Base-by-base conservation (phyloP, 1,140 invertebrate genomes). In the Leguminivora glycinivorella region DNA sequence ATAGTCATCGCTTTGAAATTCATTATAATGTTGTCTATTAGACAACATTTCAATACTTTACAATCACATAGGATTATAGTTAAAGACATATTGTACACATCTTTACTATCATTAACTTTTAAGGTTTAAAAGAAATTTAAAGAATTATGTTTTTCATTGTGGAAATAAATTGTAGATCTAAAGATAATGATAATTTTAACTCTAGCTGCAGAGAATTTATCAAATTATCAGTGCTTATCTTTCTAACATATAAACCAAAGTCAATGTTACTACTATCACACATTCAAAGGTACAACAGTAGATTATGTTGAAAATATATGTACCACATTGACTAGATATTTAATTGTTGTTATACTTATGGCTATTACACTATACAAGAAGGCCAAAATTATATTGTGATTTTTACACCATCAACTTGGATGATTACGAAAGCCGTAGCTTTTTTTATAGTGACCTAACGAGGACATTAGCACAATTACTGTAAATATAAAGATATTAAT, bases 401-500 rank as follows among this genome's bases (percentile, higher is more conserved):
- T n/a, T 52, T 52, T 22, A 10, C 47, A 52, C 47, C 6, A 52
- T 22, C 7, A 52, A 52, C 47, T 22, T 22, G n/a, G 2, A 52
- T 52, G 22, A 6, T 9, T 2, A 52, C n/a, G 9, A 52, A 22
- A 17, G 0, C n/a, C 14, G 17, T 47, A 52, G 19, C 10, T 6
- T 19, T 6, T 52, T 4, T 22, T 10, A 52, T 22, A 9, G n/a
- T 52, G 47, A 9, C 47, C 43, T 24, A 63, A 66, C 68, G 58
- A 34, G 43, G 10, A 63, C 58, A 34, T 5, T 31, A n/a, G 34
- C 25, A 56, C 43, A 40, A 67, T 60, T 38, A 52, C n/a, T 63
- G 4, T 72, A 70, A 74, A 34, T 56, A 19, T 47, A 25, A 66
- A 68, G 52, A 68, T 6, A 70, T 25, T 40, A 34, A 34, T 22